Evolutionary conservation across 2,113 vertebrate species (phyloP).

Genomic region (Arvicanthis niloticus): DNA sequence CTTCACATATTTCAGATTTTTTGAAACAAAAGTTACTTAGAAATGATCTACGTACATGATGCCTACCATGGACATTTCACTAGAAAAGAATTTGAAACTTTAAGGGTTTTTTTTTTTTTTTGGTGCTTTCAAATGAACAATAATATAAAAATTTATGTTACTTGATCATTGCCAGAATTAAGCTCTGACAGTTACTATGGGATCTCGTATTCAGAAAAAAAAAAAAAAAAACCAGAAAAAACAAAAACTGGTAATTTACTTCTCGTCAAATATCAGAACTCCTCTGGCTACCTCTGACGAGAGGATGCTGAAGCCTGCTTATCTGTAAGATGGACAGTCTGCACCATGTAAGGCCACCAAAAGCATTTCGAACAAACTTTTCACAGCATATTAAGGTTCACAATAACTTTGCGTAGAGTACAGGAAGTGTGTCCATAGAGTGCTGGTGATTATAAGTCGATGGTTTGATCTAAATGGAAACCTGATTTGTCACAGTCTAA

Average conservation of each 20-base stretch:
- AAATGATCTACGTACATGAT: neutral
- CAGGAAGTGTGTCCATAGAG: neutral
- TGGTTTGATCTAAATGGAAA: neutral
- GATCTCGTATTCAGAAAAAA: neutral
- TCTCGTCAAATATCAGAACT: neutral
- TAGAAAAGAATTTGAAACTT: neutral
- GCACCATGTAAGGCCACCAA: neutral
- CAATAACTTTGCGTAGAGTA: neutral
- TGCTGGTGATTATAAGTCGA: neutral
- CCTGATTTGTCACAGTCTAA: neutral
- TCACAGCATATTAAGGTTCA: neutral
- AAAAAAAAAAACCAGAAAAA: neutral
- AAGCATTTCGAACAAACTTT: neutral
- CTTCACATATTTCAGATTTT: neutral
- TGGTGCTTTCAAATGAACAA: neutral
- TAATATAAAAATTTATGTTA: neutral
- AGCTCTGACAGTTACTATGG: neutral
- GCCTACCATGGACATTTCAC: neutral
- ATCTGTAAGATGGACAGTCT: neutral
- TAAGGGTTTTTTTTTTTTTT: neutral
- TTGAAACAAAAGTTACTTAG: neutral
- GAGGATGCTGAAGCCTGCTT: neutral
- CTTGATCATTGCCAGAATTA: conserved; percentile 12
- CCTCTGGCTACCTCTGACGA: neutral
- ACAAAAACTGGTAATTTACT: neutral